A percentile compares a stretch with the other conserved stretches of the same genome.
Evolutionary conservation across 2,113 vertebrate species (phyloP).

Genomic region (Sterrhoptilus dennistouni): DNA sequence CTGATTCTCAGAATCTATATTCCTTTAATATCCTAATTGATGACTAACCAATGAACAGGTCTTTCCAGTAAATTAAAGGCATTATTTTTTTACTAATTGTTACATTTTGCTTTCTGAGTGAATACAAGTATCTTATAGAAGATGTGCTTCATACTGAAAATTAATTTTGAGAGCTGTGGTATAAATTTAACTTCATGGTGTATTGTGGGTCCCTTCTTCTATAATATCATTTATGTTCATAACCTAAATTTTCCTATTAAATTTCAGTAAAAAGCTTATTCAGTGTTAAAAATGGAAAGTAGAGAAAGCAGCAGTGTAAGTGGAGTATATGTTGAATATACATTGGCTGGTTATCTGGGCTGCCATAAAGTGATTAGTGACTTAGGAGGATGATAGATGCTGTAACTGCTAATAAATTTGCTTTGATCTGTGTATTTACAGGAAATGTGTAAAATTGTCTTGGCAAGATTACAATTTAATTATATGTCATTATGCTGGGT

Average conservation of each 20-base stretch:
- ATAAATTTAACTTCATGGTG: background rate
- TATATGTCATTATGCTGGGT: conserved; percentile 73
- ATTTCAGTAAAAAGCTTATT: conserved; percentile 9
- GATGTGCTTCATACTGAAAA: background rate
- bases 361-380: conserved; percentile 49
- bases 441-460: conserved; percentile 71
- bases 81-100: background rate
- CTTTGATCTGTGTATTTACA: conserved; percentile 74
- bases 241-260: background rate
- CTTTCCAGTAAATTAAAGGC: background rate
- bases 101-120: background rate
- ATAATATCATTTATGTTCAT: background rate
- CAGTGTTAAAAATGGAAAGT: conserved; percentile 10
- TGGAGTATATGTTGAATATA: conserved; percentile 35
- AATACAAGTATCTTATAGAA: background rate
- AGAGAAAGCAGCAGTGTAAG: background rate
- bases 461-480: conserved; percentile 75
- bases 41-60: background rate
- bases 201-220: background rate
- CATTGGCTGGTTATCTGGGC: conserved; percentile 38
- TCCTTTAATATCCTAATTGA: background rate
- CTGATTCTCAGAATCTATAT: background rate
- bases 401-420: conserved; percentile 66
- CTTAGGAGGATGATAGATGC: conserved; percentile 56
- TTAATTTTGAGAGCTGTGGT: background rate